A percentile compares a stretch with the other conserved stretches of the same genome.
These are phyloP conservation scores for Bryconaethiops microstoma DNA, from an alignment of 2,797 vertebrate species.

Conservation along the genomic window DNA sequence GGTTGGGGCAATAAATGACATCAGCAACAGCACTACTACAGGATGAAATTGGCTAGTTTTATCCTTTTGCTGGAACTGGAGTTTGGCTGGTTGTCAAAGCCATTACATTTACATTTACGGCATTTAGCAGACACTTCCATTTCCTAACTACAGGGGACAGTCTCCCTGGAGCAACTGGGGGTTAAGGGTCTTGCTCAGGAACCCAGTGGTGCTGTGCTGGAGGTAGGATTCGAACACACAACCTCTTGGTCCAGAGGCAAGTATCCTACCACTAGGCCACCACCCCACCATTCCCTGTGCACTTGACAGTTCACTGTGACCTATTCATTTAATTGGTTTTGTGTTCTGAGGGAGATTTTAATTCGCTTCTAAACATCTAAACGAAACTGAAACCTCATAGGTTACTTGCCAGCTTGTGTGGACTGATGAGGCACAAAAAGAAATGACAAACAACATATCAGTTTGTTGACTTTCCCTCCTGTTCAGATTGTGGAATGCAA, in stretches of 20 bases:
- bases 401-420: neutral
- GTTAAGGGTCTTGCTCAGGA: no score
- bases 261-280: no score
- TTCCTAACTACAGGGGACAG: no score
- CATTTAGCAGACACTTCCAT: no score
- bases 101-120: no score
- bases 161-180: no score
- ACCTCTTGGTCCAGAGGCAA: no score
- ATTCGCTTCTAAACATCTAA: neutral
- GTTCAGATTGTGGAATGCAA: no score
- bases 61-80: neutral
- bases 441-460: neutral
- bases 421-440: neutral
- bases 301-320: neutral
- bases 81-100: neutral
- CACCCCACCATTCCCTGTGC: neutral
- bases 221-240: no score
- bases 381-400: neutral
- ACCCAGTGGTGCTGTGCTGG: no score
- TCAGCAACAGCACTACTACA: neutral
- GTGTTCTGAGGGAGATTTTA: neutral
- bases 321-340: neutral
- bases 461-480: no score
- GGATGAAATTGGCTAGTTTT: neutral
- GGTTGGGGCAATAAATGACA: conserved; percentile 4